These are phyloP conservation scores for Sarcophaga peregrina DNA, from an alignment of 1,140 invertebrate genomes.

Conservation along the genomic window DNA sequence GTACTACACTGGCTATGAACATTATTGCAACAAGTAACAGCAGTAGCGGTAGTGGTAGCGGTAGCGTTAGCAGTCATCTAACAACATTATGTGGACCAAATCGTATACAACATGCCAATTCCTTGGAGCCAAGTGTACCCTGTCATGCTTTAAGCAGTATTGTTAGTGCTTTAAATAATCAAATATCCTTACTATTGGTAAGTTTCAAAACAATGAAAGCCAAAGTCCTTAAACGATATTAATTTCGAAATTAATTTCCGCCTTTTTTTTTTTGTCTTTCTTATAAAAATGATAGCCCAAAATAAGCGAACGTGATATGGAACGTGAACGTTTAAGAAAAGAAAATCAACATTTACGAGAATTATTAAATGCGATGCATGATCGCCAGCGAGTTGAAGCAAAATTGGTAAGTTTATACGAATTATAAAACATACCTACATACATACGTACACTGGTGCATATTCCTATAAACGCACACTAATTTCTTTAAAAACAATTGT, in stretches of 20 bases:
- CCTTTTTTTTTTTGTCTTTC: background rate
- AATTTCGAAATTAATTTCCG: background rate
- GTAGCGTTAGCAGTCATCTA: conserved; percentile 8
- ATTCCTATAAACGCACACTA: too few species aligned
- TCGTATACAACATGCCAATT: conserved; percentile 60
- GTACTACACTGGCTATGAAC: conserved; percentile 7
- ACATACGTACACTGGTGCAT: too few species aligned
- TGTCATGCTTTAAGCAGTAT: conserved; percentile 69
- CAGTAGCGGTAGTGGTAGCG: conserved; percentile 1
- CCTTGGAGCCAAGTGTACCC: conserved; percentile 68
- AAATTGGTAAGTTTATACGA: conserved; percentile 53
- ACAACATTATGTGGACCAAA: conserved; percentile 56
- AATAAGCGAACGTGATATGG: conserved; percentile 79
- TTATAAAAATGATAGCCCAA: too few species aligned
- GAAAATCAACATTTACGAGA: conserved; percentile 79
- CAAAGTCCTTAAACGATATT: too few species aligned
- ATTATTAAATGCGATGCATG: conserved; percentile 75
- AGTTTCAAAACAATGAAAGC: conserved; percentile 50
- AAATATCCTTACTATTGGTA: conserved; percentile 73
- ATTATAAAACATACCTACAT: too few species aligned
- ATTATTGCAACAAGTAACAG: conserved; percentile 19
- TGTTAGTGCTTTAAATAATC: conserved; percentile 69
- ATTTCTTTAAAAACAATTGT: too few species aligned
- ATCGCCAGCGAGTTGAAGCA: conserved; percentile 65
- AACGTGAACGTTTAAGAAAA: conserved; percentile 77